Base-by-base conservation (phyloP, 2,888 invertebrate genomes). In the Sinhomidia bicolor region DNA sequence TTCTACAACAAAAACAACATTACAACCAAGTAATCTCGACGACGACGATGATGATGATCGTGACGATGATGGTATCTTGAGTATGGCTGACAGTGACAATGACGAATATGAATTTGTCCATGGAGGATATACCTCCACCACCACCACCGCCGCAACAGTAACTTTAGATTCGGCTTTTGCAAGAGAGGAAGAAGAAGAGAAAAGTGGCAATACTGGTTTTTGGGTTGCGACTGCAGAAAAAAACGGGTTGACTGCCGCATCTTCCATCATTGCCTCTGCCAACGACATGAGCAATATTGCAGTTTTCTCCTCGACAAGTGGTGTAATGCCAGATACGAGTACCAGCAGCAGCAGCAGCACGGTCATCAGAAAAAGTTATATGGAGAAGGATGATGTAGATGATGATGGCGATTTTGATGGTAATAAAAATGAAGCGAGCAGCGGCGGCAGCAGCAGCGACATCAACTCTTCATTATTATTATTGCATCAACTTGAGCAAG, bases 61-160 rank as follows among this genome's bases (percentile, higher is more conserved):
- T 78, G 71, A 68, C 51, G 74, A 32, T 62, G 87, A 76, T 88
- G 71, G 41, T 80, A 44, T 87, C 81, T 81, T 65, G 82, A 88
- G 87, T 80, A 79, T 23, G 68, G 84, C 90, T 81, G 89, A 88
- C 89, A 87, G 84, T 68, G 90, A 90, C 89, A 89, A 89, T 89
- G 87, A 90, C 74, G 90, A 85, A 89, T 89, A 89, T 87, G 87
- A 89, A 89, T 89, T 87, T 85, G 85, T 79, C 80, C 47, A 41
- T 74, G 57, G 84, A 79, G 82, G 85, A 80, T 85, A 80, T 83
- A 54, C 83, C 23, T n/a, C n/a, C n/a, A n/a, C n/a, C n/a, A n/a
- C n/a, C n/a, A n/a, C n/a, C n/a, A n/a, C n/a, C n/a, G n/a, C n/a
- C n/a, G n/a, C n/a, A n/a, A 65, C 71, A 26, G 23, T 26, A 23